These are phyloP conservation scores for Neodiprion fabricii DNA, from an alignment of 1,140 invertebrate genomes.

Conservation along the genomic window DNA sequence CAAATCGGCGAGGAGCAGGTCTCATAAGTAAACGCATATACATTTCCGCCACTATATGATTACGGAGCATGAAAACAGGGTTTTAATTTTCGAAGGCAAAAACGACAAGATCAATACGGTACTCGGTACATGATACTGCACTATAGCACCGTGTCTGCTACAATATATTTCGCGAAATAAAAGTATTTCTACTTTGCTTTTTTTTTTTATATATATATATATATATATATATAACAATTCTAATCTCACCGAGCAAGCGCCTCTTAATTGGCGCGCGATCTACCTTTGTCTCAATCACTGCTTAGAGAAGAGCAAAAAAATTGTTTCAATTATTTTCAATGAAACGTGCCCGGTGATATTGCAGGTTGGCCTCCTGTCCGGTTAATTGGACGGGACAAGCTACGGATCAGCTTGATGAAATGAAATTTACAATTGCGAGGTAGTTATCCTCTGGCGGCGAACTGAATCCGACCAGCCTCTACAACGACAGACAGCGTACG, in stretches of 20 bases:
- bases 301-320: too few relatives aligned
- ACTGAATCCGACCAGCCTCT: background rate
- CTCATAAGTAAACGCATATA: too few relatives aligned
- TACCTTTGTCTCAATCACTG: too few relatives aligned
- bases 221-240: too few relatives aligned
- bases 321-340: too few relatives aligned
- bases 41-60: too few relatives aligned
- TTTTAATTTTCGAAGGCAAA: background rate
- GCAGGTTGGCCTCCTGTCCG: background rate
- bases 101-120: background rate
- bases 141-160: too few relatives aligned
- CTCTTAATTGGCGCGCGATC: too few relatives aligned
- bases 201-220: background rate
- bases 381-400: background rate
- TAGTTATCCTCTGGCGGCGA: background rate
- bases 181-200: background rate
- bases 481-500: background rate
- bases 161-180: background rate
- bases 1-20: too few relatives aligned
- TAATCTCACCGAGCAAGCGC: too few relatives aligned
- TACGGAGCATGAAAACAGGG: background rate
- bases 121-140: background rate
- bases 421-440: background rate
- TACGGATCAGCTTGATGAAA: background rate
- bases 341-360: too few relatives aligned